These are phyloP conservation scores for Papilio elwesi DNA, from an alignment of 2,888 invertebrate species.

Conservation along the genomic window DNA sequence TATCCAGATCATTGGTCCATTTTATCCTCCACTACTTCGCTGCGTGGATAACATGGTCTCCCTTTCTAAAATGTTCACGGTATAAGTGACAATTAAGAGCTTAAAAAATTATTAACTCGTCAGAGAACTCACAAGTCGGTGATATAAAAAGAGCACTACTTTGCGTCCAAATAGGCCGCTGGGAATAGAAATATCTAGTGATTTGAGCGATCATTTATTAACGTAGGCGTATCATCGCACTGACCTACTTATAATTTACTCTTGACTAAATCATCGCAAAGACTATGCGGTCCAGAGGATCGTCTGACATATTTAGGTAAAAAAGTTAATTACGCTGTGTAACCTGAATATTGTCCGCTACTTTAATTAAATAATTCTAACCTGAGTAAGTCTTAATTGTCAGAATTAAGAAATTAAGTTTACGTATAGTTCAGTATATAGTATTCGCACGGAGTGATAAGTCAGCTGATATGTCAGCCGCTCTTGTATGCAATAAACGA, in stretches of 20 bases:
- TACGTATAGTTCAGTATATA: no score
- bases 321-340: not conserved
- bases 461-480: no score
- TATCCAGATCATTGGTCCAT: no score
- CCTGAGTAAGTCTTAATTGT: no score
- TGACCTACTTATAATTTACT: constrained; percentile 59
- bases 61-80: not conserved
- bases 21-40: no score
- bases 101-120: not conserved
- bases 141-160: constrained; percentile 46
- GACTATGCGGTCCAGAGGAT: constrained; percentile 49
- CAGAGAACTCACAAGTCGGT: not conserved
- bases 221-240: constrained; percentile 57
- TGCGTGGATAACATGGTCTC: no score
- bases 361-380: no score
- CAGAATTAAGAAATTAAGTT: no score
- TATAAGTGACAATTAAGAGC: not conserved
- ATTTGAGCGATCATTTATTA: constrained; percentile 58
- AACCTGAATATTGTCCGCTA: no score
- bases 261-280: constrained; percentile 61
- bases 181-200: constrained; percentile 44
- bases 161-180: constrained; percentile 58
- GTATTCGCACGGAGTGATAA: no score
- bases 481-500: not conserved
- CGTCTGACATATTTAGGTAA: not conserved